Evolutionary conservation across 2,113 vertebrate genomes (phyloP), one percentile per base, ranked within the genome.

Genomic region (Centrocercus urophasianus): DNA sequence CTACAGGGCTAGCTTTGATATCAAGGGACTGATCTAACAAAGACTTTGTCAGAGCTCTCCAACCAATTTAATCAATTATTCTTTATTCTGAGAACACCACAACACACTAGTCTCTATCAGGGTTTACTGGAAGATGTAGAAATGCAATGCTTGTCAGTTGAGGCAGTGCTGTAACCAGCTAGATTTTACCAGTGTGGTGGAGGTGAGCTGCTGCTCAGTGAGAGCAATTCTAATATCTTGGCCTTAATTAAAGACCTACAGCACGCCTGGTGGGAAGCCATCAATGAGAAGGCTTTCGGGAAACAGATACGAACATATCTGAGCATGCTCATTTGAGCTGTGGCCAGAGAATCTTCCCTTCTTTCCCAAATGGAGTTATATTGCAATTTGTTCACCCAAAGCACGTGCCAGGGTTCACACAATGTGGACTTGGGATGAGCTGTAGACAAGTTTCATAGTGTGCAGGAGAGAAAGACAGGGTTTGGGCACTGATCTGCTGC

Each of bases 391-490:
- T 50, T 42, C 45, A 11, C 43, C 11, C 8, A 20, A 48, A 88
- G 48, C 8, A 2, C 16, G 13, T 66, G 45, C 22, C 34, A 32
- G 2, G 38, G 34, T 56, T 71, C n/a, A 36, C 5, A 19, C 4
- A 20, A 2, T 0, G 4, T 8, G 6, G 21, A 54, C 6, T 70
- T 30, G 47, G 72, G 24, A 52, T 1, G 5, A 59, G 71, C 15
- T 45, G 27, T 5, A 48, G 34, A 13, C 3, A 61, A 8, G 27
- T 40, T 78, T 78, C 52, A 45, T 40, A 74, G 67, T 8, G 2
- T 1, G 1, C 45, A 47, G 9, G 57, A 48, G 22, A 73, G 30
- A 94, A 83, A 70, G 15, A 6, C n/a, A 27, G 20, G 20, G 7
- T 16, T 82, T 69, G 25, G 7, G 47, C 71, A 83, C 17, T 16